Evolutionary conservation across 2,888 invertebrate genomes (phyloP), one percentile per base, ranked within the genome.

Genomic region (Melanotus villosus): DNA sequence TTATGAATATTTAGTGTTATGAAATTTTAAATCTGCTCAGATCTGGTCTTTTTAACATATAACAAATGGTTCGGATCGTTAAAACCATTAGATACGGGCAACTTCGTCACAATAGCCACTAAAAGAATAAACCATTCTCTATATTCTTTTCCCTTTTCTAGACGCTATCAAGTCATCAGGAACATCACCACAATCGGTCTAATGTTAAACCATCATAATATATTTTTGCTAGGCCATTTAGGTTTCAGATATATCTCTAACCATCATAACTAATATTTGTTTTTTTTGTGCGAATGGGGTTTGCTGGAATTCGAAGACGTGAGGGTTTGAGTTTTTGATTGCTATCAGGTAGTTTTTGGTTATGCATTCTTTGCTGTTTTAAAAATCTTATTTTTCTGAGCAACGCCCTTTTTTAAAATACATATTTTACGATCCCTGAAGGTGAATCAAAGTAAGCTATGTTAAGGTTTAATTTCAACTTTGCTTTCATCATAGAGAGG

Each of bases 101-200:
- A 30, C 16, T n/a, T 38, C 34, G 14, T 7, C 19, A 45, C 18
- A 47, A 59, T 59, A 30, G 43, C 32, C 12, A 50, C 52, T 43
- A 30, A 43, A 41, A 59, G 59, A 59, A 59, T 45, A 59, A 59
- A 59, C 19, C 68, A 71, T 71, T 68, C 69, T 71, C 71, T 73
- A 73, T 71, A n/a, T n/a, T n/a, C n/a, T n/a, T n/a, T 45, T 73
- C 72, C 72, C 66, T 74, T n/a, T n/a, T 75, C 74, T 70, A 67
- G 76, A 76, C 74, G 75, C 75, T 78, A 79, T 78, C 78, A 73
- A 73, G 70, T 68, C 72, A 76, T 78, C 75, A 59, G 63, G 34
- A 30, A 71, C 74, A 73, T 73, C 73, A 67, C 71, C 72, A 65
- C 73, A 69, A 75, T 75, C 73, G 66, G 74, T 70, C 70, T 74